Conservation (phyloP, 2,113 vertebrate genomes). For the Labeo catla region DNA sequence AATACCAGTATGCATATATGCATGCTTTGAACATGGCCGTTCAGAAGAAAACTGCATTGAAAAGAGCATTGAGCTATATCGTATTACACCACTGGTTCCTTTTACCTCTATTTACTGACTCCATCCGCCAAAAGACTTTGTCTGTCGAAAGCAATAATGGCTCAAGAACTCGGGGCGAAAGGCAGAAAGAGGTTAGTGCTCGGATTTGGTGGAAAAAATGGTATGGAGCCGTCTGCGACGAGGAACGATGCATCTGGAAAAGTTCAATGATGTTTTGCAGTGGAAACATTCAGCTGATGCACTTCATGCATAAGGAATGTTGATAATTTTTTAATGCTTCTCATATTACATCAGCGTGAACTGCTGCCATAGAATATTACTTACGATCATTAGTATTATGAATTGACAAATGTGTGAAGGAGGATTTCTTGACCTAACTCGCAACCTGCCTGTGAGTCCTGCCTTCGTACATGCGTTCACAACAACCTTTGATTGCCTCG, state of each 20-base stretch:
- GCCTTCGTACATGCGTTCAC: not conserved
- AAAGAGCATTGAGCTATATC: slow-evolving; percentile 4
- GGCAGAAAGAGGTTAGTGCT: not conserved
- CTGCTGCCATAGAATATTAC: not conserved
- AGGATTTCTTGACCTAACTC: not conserved
- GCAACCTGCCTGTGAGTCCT: not conserved
- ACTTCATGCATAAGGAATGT: slow-evolving; percentile 8
- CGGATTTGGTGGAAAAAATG: slow-evolving; percentile 3
- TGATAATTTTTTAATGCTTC: not conserved
- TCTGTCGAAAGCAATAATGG: slow-evolving; percentile 27
- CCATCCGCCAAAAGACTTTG: slow-evolving; percentile 29
- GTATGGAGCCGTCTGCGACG: not conserved
- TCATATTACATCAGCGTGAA: not conserved
- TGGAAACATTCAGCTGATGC: not conserved
- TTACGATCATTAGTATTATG: slow-evolving; percentile 20
- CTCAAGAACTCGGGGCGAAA: not conserved
- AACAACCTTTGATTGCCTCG: not conserved
- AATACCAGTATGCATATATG: not conserved
- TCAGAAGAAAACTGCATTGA: not conserved
- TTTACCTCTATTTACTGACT: slow-evolving; percentile 18
- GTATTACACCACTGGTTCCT: slow-evolving; percentile 8
- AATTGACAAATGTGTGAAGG: not conserved
- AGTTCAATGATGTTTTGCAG: slow-evolving; percentile 13
- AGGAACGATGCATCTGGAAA: slow-evolving; percentile 25
- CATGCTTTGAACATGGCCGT: not conserved